Evolutionary conservation across 2,797 vertebrate genomes (phyloP), one percentile per base, ranked within the genome.

Genomic region (Petrocephalus schoutedeni): DNA sequence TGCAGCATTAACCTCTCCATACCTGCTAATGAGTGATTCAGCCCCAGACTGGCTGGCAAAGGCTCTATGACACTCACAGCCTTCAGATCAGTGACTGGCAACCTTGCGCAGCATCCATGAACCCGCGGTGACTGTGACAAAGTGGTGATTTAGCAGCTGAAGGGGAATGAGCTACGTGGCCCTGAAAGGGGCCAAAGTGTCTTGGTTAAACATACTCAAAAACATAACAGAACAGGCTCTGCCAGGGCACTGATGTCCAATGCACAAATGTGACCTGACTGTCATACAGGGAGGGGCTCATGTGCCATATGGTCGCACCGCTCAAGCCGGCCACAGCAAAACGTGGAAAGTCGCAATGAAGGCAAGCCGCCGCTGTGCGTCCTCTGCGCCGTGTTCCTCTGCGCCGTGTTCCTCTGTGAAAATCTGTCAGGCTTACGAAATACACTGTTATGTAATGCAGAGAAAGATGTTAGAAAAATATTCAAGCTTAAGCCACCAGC

Each of bases 401-500:
- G 88, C 14, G 23, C 32, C 16, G 5, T 23, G 51, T 85, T 88
- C 57, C 90, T 90, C 89, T 51, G 88, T 71, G 41, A 89, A 89
- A 93, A 93, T 93, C 93, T 94, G 92, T 88, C 90, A 90, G 84
- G 92, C 92, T 95, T 94, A 94, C 88, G 93, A 93, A 94, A 94
- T 92, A 88, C 87, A 91, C 91, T 91, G 89, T 94, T 94, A 93
- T 77, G 89, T 93, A 94, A 89, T 1, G n/a, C 19, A 71, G 49
- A 88, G 58, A 88, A 92, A 90, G 53, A 84, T 86, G 61, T 89
- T 85, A 89, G 67, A 41, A 56, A n/a, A 53, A 71, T 3, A 28
- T 14, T 21, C 23, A 85, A 86, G 89, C 88, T 88, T 88, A 77
- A 88, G 32, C 14, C n/a, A 49, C 36, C 49, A 36, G 41, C 19